Evolutionary conservation across 2,888 invertebrate genomes (phyloP).

Genomic region (Cheilosia impressa): DNA sequence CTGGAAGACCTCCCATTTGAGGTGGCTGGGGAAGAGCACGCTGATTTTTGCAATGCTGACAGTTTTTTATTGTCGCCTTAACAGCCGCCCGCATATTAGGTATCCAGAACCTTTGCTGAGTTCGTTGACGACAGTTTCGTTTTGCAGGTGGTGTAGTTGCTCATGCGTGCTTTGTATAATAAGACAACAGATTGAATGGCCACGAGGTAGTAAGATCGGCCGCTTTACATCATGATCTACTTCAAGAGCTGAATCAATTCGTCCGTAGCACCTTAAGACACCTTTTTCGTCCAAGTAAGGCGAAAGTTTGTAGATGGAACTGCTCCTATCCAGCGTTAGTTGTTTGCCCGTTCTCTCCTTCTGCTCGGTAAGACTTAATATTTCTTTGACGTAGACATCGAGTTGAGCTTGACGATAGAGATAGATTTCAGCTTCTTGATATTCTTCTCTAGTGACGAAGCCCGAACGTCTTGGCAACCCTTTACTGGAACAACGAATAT

Average conservation of each 20-base stretch:
- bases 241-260: not conserved
- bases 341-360: too few species aligned
- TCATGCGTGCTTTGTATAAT: not conserved
- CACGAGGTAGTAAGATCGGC: not conserved
- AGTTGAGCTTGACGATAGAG: constrained; percentile 4
- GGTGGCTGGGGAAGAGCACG: constrained; percentile 18
- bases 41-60: constrained; percentile 28
- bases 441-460: not conserved
- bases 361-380: not conserved
- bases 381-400: not conserved
- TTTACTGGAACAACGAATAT: not conserved
- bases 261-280: not conserved
- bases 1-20: constrained; percentile 38
- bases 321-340: not conserved
- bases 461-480: not conserved
- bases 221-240: not conserved
- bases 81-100: not conserved
- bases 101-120: constrained; percentile 10
- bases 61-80: constrained; percentile 25
- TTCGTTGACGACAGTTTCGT: constrained; percentile 29
- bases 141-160: not conserved
- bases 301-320: not conserved
- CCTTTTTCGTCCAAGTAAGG: not conserved
- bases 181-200: not conserved
- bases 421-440: not conserved